Evolutionary conservation across 2,888 invertebrate species (phyloP), one percentile per base, ranked within the genome.

Genomic region (Lithosia quadra): DNA sequence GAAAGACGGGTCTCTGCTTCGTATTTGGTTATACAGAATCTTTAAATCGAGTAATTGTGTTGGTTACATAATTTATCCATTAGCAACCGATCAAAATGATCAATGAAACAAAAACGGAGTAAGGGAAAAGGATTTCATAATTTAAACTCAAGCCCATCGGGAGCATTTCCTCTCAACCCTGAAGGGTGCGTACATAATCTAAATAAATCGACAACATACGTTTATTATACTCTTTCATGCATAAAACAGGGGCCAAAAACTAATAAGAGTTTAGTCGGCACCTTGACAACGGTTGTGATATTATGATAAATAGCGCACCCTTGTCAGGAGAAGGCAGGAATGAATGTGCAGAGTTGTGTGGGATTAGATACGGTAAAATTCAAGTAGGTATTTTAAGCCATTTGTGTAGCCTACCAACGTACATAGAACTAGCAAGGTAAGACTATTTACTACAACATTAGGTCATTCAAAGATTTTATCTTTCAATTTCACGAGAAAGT

Each of bases 221-320:
- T 83, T 86, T 85, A 86, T 88, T 85, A 87, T 85, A 80, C 77
- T 84, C 83, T 83, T 89, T 90, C 90, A 91, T 92, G 92, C 91
- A 92, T 92, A 90, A 92, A 90, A 92, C 91, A 91, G 82, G 86
- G 86, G 86, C 78, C 86, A 82, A 88, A 88, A 92, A 90, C 90
- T 91, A 91, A 91, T 92, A 92, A 89, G 91, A 89, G 87, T 88
- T 88, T 71, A 86, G 84, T 80, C 81, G 80, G 80, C 75, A 86
- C 84, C 89, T 86, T 87, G 91, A 91, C 92, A 89, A 89, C 83
- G 78, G 73, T 77, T 85, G 81, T 86, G 90, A 92, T 93, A 91
- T 91, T 94, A 93, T 93, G 93, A 94, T 93, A 92, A 93, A 94
- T 91, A 90, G 90, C 80, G 28, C 62, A 93, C 93, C 94, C 93